Conservation (phyloP, 1,140 invertebrate species). For the Meloidogyne hapla region DNA sequence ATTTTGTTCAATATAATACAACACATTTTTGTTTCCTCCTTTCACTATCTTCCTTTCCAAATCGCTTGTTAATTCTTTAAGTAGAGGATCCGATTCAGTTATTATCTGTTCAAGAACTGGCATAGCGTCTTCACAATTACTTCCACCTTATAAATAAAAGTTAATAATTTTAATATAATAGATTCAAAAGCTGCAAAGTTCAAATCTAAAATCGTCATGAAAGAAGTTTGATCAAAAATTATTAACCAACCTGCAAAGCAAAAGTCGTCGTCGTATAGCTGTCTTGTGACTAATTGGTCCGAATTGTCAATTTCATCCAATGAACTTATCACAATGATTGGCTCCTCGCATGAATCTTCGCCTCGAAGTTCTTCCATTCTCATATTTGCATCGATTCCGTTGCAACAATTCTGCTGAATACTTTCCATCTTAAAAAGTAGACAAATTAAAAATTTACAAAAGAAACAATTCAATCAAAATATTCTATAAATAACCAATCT, state of each 20-base stretch:
- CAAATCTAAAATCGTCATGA: too few species aligned
- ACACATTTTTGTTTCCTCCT: background rate
- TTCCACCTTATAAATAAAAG: background rate
- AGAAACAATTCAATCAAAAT: too few species aligned
- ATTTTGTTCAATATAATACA: background rate
- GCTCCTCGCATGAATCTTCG: background rate
- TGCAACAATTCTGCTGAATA: background rate
- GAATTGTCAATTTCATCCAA: background rate
- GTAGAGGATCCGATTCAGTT: background rate
- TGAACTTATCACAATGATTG: background rate
- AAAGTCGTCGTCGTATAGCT: background rate
- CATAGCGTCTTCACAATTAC: constrained; percentile 10
- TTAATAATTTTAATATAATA: too few species aligned
- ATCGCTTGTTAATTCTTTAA: background rate
- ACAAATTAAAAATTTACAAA: background rate
- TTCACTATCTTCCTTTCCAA: background rate
- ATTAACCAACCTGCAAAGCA: background rate
- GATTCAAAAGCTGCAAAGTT: too few species aligned
- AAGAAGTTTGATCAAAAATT: background rate
- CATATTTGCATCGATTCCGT: background rate
- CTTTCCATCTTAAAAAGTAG: background rate
- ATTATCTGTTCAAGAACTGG: constrained; percentile 21
- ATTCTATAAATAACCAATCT: background rate
- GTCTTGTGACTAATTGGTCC: background rate
- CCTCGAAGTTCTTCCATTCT: background rate